Base-by-base conservation (phyloP, 1,140 invertebrate species). In the Pantala flavescens region DNA sequence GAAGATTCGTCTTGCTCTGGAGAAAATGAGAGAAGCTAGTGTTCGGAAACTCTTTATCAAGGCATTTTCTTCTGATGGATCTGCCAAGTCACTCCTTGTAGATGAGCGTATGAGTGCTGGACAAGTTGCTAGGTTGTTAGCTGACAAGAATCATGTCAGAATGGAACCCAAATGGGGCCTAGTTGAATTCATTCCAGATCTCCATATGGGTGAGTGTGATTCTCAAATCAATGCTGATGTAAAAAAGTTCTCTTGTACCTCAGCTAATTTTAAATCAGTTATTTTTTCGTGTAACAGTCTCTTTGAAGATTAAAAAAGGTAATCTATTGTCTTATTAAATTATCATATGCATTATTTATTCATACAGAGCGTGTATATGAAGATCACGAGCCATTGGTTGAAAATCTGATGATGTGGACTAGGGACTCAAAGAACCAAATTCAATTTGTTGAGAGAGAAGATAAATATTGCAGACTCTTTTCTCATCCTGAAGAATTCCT, bases 41-140 rank as follows among this genome's bases (percentile, higher is more conserved):
- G 91, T 98, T 10, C 91, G 93, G 78, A 93, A 96, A 79, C 84
- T 96, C 16, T 97, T 96, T 80, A 93, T 97, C 49, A 98, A 97
- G 84, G 95, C 95, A 7, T 98, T 97, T 81, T 94, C 94, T 1
- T 87, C 90, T 72, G 97, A 99, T 82, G 96, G 96, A 0, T 94
- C 93, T 75, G 94, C 95, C 49, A 98, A 99, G 83, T 97, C 94
- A 77, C 86, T 99, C 74, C 85, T 99, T 77, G 94, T 98, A 16
- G 97, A 99, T 83, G 97, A 99, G 83, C 94, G 95, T 80, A 99
- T 98, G 97, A 91, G 89, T 71, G 95, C 97, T 76, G 92, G 91
- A 3, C 93, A 97, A 81, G 95, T 98, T 0, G 91, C 94, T 55
- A 87, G 93, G 76, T 85, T 98, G 23, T 85, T 99, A 75, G 95